Conservation (phyloP, 1,140 invertebrate genomes). For the Berghia stephanieae region DNA sequence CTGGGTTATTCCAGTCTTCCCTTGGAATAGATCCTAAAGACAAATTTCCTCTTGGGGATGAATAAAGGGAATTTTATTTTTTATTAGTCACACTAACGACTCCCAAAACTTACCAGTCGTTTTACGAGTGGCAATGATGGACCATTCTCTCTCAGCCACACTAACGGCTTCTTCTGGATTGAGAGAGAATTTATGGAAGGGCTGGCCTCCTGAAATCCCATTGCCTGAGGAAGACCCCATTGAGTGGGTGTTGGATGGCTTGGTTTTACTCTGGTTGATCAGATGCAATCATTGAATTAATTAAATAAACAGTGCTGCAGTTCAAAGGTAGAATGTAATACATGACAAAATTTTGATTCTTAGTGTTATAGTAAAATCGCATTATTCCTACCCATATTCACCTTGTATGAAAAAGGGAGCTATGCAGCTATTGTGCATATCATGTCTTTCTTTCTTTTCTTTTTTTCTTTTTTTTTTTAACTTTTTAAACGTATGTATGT, state of each 20-base stretch:
- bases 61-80: background rate
- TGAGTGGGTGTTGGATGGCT: background rate
- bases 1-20: too few species aligned
- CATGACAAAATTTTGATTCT: background rate
- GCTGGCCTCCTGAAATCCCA: slow-evolving; percentile 8
- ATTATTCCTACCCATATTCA: background rate
- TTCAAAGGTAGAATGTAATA: background rate
- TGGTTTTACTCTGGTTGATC: background rate
- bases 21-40: too few species aligned
- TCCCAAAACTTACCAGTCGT: slow-evolving; percentile 37
- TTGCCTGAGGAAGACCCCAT: background rate
- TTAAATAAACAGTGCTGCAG: background rate
- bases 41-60: too few species aligned
- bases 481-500: too few species aligned
- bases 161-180: slow-evolving; percentile 38
- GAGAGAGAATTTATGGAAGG: slow-evolving; percentile 45
- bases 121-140: slow-evolving; percentile 44
- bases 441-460: too few species aligned
- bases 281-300: background rate
- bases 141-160: slow-evolving; percentile 41
- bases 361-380: background rate
- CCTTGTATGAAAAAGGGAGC: too few species aligned
- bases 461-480: too few species aligned
- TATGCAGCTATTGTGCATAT: too few species aligned
- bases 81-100: background rate